Evolutionary conservation across 2,113 vertebrate species (phyloP).

Genomic region (Lipophrys pholis): DNA sequence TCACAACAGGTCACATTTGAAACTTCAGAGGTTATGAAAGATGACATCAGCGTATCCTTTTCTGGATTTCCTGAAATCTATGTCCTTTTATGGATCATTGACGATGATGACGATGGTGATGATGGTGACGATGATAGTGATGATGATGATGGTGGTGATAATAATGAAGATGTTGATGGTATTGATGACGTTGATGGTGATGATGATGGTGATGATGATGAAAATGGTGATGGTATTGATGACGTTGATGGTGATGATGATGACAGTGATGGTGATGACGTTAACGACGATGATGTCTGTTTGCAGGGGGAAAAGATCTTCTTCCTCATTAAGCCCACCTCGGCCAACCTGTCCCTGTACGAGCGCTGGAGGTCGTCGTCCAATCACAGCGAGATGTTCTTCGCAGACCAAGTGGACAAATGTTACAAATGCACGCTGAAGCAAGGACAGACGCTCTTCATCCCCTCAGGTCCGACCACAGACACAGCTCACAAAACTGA

Average conservation of each 20-base stretch:
- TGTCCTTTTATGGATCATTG: too few relatives aligned
- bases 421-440: slow-evolving; percentile 97
- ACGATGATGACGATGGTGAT: too few relatives aligned
- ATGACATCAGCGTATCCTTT: too few relatives aligned
- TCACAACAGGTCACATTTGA: too few relatives aligned
- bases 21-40: too few relatives aligned
- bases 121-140: too few relatives aligned
- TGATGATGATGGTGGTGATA: too few relatives aligned
- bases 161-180: too few relatives aligned
- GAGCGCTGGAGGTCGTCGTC: slow-evolving; percentile 97
- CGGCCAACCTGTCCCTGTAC: slow-evolving; percentile 96
- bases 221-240: not conserved
- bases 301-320: slow-evolving; percentile 98
- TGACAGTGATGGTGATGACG: not conserved
- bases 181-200: too few relatives aligned
- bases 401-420: slow-evolving; percentile 98
- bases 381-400: slow-evolving; percentile 99
- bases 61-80: too few relatives aligned
- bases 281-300: not conserved
- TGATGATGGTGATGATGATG: not conserved
- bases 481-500: not conserved
- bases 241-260: not conserved
- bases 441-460: slow-evolving; percentile 97
- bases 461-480: slow-evolving; percentile 91
- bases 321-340: slow-evolving; percentile 97